A percentile compares a stretch with the other conserved stretches of the same genome.
Evolutionary conservation across 2,113 vertebrate species (phyloP).

Genomic region (Amblyopsis rosae): DNA sequence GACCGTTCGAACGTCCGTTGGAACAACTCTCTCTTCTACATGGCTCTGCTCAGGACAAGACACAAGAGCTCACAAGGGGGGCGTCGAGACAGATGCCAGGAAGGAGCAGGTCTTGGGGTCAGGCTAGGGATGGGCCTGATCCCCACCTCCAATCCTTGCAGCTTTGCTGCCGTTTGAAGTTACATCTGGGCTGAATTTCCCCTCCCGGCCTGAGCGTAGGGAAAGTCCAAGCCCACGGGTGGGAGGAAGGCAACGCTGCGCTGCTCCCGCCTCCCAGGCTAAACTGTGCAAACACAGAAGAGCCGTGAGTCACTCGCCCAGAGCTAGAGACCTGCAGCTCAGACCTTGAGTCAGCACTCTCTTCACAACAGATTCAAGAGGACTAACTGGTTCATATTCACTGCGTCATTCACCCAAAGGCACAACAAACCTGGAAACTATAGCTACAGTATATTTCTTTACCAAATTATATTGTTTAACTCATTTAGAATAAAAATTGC

Average conservation of each 20-base stretch:
- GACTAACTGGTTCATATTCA: conserved; percentile 8
- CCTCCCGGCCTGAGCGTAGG: conserved; percentile 58
- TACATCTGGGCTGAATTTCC: conserved; percentile 78
- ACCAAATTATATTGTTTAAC: not conserved
- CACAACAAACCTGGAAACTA: not conserved
- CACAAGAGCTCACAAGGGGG: conserved; percentile 27
- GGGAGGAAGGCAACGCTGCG: conserved; percentile 50
- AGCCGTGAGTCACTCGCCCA: conserved; percentile 51
- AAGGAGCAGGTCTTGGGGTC: conserved; percentile 69
- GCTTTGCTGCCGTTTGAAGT: conserved; percentile 74
- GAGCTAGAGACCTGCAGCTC: conserved; percentile 12
- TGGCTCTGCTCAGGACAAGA: not conserved
- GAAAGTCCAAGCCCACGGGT: conserved; percentile 66
- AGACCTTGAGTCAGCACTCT: conserved; percentile 27
- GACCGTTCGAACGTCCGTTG: too few relatives aligned
- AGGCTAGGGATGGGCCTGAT: conserved; percentile 70
- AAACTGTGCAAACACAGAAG: conserved; percentile 53
- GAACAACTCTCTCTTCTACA: too few relatives aligned
- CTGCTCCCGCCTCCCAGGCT: conserved; percentile 56
- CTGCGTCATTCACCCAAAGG: conserved; percentile 6
- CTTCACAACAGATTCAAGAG: conserved; percentile 13
- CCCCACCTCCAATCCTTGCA: conserved; percentile 70
- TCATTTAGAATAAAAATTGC: not conserved
- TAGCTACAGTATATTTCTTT: not conserved
- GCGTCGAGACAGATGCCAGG: conserved; percentile 67